A percentile compares a stretch with the other conserved stretches of the same genome.
Evolutionary conservation across 2,888 invertebrate species (phyloP).

Genomic region (Acanthoscelides obtectus): DNA sequence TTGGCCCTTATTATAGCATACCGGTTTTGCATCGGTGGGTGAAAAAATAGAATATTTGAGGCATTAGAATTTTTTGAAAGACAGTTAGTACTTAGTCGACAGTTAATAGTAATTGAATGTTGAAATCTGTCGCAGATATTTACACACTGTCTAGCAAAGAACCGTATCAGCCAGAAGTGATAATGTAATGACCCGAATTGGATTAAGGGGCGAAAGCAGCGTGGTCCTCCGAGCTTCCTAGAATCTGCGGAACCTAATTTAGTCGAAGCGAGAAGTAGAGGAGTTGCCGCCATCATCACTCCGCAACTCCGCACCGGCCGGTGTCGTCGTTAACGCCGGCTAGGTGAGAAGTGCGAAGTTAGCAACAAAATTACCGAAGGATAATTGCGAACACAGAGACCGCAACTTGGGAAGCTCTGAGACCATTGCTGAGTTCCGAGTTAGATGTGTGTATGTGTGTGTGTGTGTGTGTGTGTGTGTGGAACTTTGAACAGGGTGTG

Average conservation of each 20-base stretch:
- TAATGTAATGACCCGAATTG: neutral
- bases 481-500: neutral
- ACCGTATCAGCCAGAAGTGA: neutral
- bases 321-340: neutral
- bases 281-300: no score
- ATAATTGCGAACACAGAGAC: neutral
- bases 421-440: neutral
- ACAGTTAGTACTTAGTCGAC: no score
- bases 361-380: neutral
- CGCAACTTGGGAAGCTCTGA: neutral
- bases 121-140: no score
- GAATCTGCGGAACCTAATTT: neutral
- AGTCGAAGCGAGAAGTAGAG: neutral
- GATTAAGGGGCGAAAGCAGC: neutral
- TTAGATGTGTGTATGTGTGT: neutral
- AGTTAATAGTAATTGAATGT: no score
- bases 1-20: no score
- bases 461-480: no score
- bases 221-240: neutral
- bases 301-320: neutral
- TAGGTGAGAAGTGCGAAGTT: neutral
- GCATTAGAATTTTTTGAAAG: no score
- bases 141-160: no score
- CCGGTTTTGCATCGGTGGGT: no score
- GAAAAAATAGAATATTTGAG: no score